Evolutionary conservation across 2,888 invertebrate species (phyloP), one percentile per base, ranked within the genome.

Genomic region (Coelinius sp.): DNA sequence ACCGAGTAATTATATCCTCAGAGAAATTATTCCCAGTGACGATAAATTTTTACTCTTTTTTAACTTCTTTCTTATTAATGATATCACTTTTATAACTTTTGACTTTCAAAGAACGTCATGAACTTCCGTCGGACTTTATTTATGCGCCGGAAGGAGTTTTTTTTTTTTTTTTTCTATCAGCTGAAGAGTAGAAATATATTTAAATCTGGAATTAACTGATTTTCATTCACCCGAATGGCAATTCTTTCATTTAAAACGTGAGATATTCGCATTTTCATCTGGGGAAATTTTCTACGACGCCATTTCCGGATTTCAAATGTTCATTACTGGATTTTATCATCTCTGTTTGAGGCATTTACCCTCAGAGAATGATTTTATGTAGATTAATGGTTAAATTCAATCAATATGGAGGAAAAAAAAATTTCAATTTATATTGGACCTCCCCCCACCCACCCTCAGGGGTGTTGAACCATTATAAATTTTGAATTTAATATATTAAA

Each of bases 151-250:
- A 59, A 59, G 35, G 31, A 17, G 35, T 59, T 17, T 10, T 12
- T 10, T 5, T 14, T 14, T 10, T n/a, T n/a, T n/a, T n/a, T n/a
- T n/a, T n/a, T n/a, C n/a, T n/a, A n/a, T n/a, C n/a, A n/a, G 12
- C 7, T 20, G 35, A 35, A 59, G 25, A 53, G 25, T 53, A 25
- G 25, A 53, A 53, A 53, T 53, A 53, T 12, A 53, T 53, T 53
- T n/a, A 41, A 12, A 53, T 53, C 24, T 53, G 25, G 24, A 25
- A 53, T 25, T 53, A 25, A 53, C 53, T 53, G 53, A 53, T 53
- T 25, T 24, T 53, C 27, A 25, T 25, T 53, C 52, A 52, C 20
- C 52, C 25, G 53, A n/a, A 25, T 53, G 25, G 27, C 25, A 53
- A 53, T 53, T n/a, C 25, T 22, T 53, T 25, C 25, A 24, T 14